Percentiles rank a stretch among this genome's conserved stretches.
Conservation (phyloP, 2,888 invertebrate species). For the Melanophora roralis region DNA sequence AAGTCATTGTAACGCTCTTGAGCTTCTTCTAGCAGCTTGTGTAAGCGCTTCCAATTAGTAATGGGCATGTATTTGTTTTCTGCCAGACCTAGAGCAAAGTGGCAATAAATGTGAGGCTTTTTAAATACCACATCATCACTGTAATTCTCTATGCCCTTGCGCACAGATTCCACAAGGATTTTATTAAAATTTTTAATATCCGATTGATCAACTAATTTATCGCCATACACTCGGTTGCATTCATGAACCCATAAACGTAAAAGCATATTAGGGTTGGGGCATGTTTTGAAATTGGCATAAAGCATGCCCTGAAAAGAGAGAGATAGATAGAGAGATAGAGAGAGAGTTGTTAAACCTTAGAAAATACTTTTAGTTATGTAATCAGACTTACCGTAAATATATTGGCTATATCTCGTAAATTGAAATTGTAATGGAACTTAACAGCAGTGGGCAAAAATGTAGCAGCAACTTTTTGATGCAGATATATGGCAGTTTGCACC, state of each 20-base stretch:
- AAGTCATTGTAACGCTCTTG: conserved; percentile 92
- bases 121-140: conserved; percentile 85
- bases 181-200: conserved; percentile 87
- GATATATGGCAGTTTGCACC: conserved; percentile 84
- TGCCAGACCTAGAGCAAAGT: conserved; percentile 93
- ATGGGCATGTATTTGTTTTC: conserved; percentile 94
- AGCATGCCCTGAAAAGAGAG: conserved; percentile 84
- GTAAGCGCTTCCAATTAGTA: conserved; percentile 83
- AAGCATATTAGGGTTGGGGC: conserved; percentile 84
- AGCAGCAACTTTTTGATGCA: conserved; percentile 86
- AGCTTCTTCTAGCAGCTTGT: conserved; percentile 87
- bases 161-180: conserved; percentile 85
- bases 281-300: conserved; percentile 87
- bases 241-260: conserved; percentile 94
- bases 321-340: too few species aligned
- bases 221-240: conserved; percentile 91
- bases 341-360: too few species aligned
- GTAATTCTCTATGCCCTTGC: conserved; percentile 86
- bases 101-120: conserved; percentile 91
- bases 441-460: conserved; percentile 94
- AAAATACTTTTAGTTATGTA: too few species aligned
- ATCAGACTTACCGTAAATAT: conserved; percentile 87
- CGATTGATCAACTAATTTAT: conserved; percentile 89
- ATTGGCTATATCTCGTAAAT: conserved; percentile 93
- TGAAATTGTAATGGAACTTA: conserved; percentile 97